These are phyloP conservation scores for Euura lappo DNA, from an alignment of 1,140 invertebrate species.

Conservation along the genomic window DNA sequence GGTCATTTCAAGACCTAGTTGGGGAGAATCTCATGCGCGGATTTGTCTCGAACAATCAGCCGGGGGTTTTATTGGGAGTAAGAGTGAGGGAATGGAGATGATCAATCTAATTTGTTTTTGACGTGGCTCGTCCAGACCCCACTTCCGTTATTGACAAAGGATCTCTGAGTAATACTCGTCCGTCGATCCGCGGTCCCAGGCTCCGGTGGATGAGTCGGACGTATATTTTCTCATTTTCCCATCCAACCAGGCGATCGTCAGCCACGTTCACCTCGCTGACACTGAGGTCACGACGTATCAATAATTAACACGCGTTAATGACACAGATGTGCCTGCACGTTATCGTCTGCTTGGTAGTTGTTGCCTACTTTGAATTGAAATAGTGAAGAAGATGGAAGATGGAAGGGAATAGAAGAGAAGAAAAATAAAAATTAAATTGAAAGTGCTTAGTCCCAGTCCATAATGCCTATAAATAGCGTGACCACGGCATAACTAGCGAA, in stretches of 20 bases:
- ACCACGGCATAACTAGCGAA: background rate
- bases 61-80: too few relatives aligned
- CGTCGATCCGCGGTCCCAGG: background rate
- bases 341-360: background rate
- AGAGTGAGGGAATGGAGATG: too few relatives aligned
- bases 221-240: background rate
- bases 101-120: too few relatives aligned
- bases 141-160: too few relatives aligned
- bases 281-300: background rate
- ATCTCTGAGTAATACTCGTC: too few relatives aligned
- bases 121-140: too few relatives aligned
- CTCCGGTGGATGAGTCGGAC: background rate
- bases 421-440: background rate
- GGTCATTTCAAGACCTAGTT: slow-evolving; percentile 10
- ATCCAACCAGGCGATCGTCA: background rate
- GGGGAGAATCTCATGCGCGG: background rate
- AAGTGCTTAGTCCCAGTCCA: background rate
- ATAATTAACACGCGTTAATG: background rate
- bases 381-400: background rate
- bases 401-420: background rate
- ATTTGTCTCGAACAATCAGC: too few relatives aligned
- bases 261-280: background rate
- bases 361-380: background rate
- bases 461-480: background rate
- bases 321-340: background rate